Evolutionary conservation across 2,113 vertebrate genomes (phyloP), one percentile per base, ranked within the genome.

Genomic region (Scartelaos histophorus): DNA sequence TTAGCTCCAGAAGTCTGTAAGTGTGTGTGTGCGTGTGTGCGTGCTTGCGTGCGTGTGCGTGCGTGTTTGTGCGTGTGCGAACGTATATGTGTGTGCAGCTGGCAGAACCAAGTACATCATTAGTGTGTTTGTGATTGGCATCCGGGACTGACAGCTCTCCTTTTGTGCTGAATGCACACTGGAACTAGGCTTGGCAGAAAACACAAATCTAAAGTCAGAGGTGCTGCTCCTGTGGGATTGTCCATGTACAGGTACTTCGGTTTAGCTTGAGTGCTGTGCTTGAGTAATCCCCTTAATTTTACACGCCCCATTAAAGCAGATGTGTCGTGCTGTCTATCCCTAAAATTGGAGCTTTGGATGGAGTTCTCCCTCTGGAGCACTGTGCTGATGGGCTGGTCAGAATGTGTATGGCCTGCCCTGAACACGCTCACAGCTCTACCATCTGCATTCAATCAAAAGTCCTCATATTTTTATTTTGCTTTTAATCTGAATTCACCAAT

Each of bases 101-200:
- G 38, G 11, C 5, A 1, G 25, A 67, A 68, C 29, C 21, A 69
- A 60, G 73, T 67, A 61, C 81, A 69, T 86, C 76, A 82, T 88
- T 83, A 86, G 70, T 71, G 70, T 10, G 21, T 19, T 70, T n/a
- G 29, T 82, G 83, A 84, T 54, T 76, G 84, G 66, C 80, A 81
- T 79, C 70, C 67, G 67, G 71, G 74, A 80, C 85, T 88, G 83
- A 81, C 86, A 77, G 83, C 74, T 76, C 72, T 78, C 65, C 76
- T 75, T 85, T 74, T 71, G 58, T 73, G 77, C 74, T 66, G 72
- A 76, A 69, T 78, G 80, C 77, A 83, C 79, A 81, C 17, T 7
- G 71, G 66, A 57, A 58, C 64, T 66, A 68, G 38, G 65, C 67
- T 15, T 57, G 35, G 43, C 15, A 47, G 67, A 79, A 67, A 81